Evolutionary conservation across 2,888 invertebrate genomes (phyloP), one percentile per base, ranked within the genome.

Genomic region (Chloroclystis v-ata): DNA sequence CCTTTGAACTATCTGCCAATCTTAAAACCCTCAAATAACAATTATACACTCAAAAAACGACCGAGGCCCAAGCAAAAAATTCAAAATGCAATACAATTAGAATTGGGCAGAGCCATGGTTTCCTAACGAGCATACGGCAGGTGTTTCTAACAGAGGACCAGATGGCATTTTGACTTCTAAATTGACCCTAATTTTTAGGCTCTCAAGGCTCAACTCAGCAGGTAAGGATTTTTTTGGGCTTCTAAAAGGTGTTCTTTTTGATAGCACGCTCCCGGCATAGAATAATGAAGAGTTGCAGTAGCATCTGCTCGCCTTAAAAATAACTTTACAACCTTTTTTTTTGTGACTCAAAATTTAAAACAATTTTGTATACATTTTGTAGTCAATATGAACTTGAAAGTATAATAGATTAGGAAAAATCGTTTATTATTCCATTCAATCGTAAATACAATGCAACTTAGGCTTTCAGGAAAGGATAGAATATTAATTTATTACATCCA

Each of bases 81-180:
- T 9, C 7, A 14, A 33, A 33, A 33, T n/a, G 14, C 32, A 16
- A n/a, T n/a, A 16, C 14, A 33, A 33, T 33, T 16, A 14, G 16
- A 33, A 33, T 16, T 33, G 32, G 32, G 32, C 32, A 33, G 32
- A 33, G 14, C 16, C 13, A 33, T 16, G 32, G 32, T 33, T 33
- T 33, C 14, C 63, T 72, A 72, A 70, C 63, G 59, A 63, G 61
- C 60, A 58, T 67, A 69, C 56, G 65, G 71, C 81, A 81, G 81
- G 80, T 80, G 79, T 70, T 72, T 72, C 69, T 70, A 72, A 72
- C 59, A 63, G 63, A 63, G 67, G 61, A 64, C 61, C 72, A 72
- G 71, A 70, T 69, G 72, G 69, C 57, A 57, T 30, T 28, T 28
- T 8, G 11, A 9, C 6, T 40, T 30, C 16, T 38, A 56, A 46